phyloP scores from a whole-genome alignment of 2,888 invertebrate genomes.

The Pycnomerus fuliginosus region DNA sequence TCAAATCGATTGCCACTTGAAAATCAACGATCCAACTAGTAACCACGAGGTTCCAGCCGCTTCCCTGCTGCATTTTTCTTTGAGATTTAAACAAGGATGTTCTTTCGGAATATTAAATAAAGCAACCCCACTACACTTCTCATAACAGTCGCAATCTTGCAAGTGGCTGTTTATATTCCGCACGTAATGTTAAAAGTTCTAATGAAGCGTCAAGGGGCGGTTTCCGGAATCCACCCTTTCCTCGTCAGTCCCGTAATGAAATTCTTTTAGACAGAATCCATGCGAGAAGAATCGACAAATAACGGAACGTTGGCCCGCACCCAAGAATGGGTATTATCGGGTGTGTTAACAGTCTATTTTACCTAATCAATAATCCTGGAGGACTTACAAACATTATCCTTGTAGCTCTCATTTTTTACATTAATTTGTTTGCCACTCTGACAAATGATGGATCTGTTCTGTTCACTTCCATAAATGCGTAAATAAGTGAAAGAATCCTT shows the following conservation, averaged over 20 bases:
- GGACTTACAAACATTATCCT: constrained; percentile 4
- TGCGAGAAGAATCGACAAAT: not conserved
- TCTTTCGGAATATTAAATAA: constrained; percentile 5
- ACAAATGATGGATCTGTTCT: too few relatives aligned
- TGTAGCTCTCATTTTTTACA: too few relatives aligned
- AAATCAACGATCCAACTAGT: too few relatives aligned
- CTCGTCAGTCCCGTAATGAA: constrained; percentile 15
- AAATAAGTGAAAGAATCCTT: too few relatives aligned
- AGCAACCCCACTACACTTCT: constrained; percentile 6
- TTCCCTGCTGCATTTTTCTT: too few relatives aligned
- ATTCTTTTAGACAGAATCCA: constrained; percentile 8
- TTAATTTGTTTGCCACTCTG: too few relatives aligned
- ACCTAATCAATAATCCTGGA: constrained; percentile 6
- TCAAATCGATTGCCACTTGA: too few relatives aligned
- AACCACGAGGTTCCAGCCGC: too few relatives aligned
- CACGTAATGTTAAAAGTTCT: constrained; percentile 20
- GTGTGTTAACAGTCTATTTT: constrained; percentile 8
- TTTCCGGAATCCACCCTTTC: constrained; percentile 11
- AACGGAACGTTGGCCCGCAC: not conserved
- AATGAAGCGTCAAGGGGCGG: constrained; percentile 16
- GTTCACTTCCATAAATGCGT: too few relatives aligned
- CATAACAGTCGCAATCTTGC: constrained; percentile 12
- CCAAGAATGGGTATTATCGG: not conserved
- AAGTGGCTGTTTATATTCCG: constrained; percentile 15
- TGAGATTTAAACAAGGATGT: too few relatives aligned